Evolutionary conservation across 2,113 vertebrate genomes (phyloP), one percentile per base, ranked within the genome.

Genomic region (Lontra canadensis): DNA sequence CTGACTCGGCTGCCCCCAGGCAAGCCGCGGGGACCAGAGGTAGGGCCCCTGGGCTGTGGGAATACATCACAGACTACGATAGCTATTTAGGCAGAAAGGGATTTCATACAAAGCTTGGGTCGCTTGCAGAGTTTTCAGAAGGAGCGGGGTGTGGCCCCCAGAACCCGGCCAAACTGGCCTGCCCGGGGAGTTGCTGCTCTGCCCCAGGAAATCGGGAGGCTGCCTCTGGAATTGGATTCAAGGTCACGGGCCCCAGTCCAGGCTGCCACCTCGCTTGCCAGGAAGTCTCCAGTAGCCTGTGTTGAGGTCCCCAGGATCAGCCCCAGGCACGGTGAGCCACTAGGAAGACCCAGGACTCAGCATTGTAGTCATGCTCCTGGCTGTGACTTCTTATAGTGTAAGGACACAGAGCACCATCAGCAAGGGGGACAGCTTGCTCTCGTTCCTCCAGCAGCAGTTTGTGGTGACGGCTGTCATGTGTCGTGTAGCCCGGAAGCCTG

Each of bases 361-460:
- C 82, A 2, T 7, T 17, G 1, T 25, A 3, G 15, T 29, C 9
- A 0, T 15, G 11, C 67, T 4, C 47, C 3, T 0, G 0, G 36
- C 88, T 42, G 55, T 20, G 42, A 3, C 11, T 12, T 20, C 14
- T 63, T 1, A 31, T 6, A 11, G 36, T 0, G 6, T 17, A 47
- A 76, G 74, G 57, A 42, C 49, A 23, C 13, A 31, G 10, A 11
- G 14, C 69, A 11, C 3, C 42, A 1, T 23, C 67, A 21, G 52
- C 34, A 3, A 34, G 57, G 49, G 26, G 44, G 8, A 4, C 6
- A 3, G 47, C 74, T 29, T 3, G 0, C 1, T 0, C 31, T 20
- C 1, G 20, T 57, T 67, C 25, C 65, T 8, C 36, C 57, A 17
- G 88, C 55, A 0, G 1, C 1, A 0, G 34, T n/a, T 49, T 26